phyloP scores from a whole-genome alignment of 2,888 invertebrate species.

The Fissipunctia ypsillon region DNA sequence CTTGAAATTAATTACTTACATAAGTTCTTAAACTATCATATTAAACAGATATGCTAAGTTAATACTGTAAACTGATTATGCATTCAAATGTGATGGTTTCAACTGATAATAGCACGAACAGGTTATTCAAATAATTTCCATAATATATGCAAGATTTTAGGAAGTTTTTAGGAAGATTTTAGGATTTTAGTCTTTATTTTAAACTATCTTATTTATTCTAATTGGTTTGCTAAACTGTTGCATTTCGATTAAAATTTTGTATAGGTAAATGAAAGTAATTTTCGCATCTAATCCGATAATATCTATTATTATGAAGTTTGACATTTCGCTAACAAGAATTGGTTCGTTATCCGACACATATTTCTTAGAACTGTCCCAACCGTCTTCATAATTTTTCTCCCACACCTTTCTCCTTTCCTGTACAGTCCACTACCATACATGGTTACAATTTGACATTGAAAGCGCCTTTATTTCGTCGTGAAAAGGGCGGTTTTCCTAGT shows the following conservation, averaged over 20 bases:
- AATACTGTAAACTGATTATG: slow-evolving; percentile 37
- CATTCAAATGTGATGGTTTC: slow-evolving; percentile 25
- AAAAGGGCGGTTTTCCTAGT: neutral
- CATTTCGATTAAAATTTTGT: neutral
- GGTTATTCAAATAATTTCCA: slow-evolving; percentile 12
- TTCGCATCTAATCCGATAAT: neutral
- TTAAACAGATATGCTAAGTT: slow-evolving; percentile 6
- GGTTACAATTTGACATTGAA: neutral
- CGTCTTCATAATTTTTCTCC: neutral
- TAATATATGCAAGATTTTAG: neutral
- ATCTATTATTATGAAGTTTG: neutral
- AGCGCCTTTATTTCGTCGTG: neutral
- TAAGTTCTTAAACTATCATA: neutral
- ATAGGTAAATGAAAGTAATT: neutral
- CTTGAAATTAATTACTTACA: slow-evolving; percentile 26
- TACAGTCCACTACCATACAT: neutral
- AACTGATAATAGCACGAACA: neutral
- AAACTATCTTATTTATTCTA: neutral
- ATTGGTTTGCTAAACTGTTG: too few species aligned
- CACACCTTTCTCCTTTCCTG: slow-evolving; percentile 14
- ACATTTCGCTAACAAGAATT: neutral
- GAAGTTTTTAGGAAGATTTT: too few species aligned
- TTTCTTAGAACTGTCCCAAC: neutral
- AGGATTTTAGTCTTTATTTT: neutral
- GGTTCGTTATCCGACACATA: neutral